Base-by-base conservation (phyloP, 1,140 invertebrate genomes). In the Drosophila rhopaloa region DNA sequence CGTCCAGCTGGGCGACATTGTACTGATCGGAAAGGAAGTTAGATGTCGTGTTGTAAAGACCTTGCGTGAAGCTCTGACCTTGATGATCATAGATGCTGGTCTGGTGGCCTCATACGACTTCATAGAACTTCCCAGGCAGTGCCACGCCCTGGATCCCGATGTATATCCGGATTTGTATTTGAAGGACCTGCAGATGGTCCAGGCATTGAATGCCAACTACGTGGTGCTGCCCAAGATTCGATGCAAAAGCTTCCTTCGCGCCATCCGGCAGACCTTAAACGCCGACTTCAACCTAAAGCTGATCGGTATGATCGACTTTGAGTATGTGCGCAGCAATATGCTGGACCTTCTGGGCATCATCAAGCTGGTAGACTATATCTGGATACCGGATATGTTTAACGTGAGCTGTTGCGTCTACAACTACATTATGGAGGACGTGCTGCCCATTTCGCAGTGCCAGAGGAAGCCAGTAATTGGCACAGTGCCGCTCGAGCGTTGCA, bases 361-460 rank as follows among this genome's bases (percentile, higher is more conserved):
- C 5, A 91, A 90, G 57, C 46, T 85, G 19, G 43, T 91, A 27
- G 90, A 91, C 51, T 91, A 82, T 40, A 53, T 91, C n/a, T 91
- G 86, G 90, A 85, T 91, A 76, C 90, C 83, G 4, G 88, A 91
- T 55, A 82, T 90, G 76, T 91, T 89, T n/a, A 71, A 48, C 51
- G 75, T 79, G 0, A 80, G 51, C 32, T 81, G 70, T 44, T 85
- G 79, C 19, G 65, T 91, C 5, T 76, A 90, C 55, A 89, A 74
- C n/a, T 89, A 90, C 35, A 85, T 91, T 5, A 85, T 80, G 68
- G 88, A 90, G 40, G 90, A 91, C 62, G 83, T 91, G 1, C 70
- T 91, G 38, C 84, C 90, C 5, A 79, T 91, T 38, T 76, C 90
- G 0, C 72, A 76, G 0, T 91, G 90, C 46, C 77, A 86, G 37